phyloP scores from a whole-genome alignment of 2,797 vertebrate species.

The Pteronotus mesoamericanus region DNA sequence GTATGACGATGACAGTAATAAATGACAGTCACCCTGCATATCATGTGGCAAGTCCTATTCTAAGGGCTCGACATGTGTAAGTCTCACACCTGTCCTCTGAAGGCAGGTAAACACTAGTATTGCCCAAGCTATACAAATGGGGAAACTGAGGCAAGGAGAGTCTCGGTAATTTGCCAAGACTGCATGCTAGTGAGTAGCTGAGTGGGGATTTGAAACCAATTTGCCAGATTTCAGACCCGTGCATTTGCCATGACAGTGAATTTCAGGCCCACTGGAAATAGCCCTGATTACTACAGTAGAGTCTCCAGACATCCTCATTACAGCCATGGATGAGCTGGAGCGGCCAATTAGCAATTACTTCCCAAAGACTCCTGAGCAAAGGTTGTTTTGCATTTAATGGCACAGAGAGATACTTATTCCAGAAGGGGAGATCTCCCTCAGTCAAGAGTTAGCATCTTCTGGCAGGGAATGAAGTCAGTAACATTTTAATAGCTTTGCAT shows the following conservation, averaged over 20 bases:
- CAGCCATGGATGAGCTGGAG: background rate
- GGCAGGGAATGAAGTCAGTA: background rate
- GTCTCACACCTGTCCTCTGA: background rate
- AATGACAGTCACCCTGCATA: background rate
- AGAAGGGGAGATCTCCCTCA: background rate
- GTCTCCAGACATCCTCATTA: background rate
- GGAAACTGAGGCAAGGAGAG: background rate
- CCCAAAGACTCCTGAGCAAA: background rate
- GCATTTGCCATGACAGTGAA: background rate
- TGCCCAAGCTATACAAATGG: background rate
- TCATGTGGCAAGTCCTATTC: background rate
- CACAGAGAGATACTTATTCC: background rate
- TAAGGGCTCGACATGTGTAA: background rate
- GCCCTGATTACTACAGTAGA: background rate
- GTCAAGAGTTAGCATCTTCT: background rate
- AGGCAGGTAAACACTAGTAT: background rate
- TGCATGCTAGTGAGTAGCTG: background rate
- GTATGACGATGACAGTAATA: accelerated
- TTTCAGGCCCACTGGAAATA: background rate
- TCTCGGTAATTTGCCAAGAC: background rate
- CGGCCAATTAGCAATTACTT: background rate
- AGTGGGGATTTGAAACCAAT: background rate
- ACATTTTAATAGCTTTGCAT: background rate
- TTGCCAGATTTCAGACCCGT: background rate
- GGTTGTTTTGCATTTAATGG: background rate